Conservation (phyloP, 2,797 vertebrate genomes). For the Lacerta bilineata region DNA sequence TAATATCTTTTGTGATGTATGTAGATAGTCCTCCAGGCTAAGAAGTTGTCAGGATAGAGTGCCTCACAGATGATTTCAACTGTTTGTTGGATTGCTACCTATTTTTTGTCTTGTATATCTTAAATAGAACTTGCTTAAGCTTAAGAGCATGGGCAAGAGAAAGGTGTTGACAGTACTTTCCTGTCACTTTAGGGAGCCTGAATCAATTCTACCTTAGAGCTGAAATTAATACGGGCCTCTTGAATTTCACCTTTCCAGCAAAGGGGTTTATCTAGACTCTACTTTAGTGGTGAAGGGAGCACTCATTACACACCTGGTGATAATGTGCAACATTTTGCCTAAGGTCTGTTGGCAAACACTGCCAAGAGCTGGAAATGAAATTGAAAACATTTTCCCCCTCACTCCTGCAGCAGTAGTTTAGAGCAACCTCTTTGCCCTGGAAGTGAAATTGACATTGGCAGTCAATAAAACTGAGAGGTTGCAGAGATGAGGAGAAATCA, state of each 20-base stretch:
- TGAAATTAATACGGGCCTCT: background rate
- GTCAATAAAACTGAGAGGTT: background rate
- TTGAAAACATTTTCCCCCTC: background rate
- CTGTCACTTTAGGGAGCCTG: background rate
- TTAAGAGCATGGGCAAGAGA: background rate
- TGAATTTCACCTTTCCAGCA: background rate
- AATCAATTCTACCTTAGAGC: background rate
- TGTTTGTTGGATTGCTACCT: background rate
- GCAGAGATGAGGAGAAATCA: background rate
- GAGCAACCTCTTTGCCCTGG: background rate
- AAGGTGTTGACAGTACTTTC: too few relatives aligned
- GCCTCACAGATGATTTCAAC: background rate
- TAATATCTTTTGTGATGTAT: background rate
- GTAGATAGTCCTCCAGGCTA: background rate
- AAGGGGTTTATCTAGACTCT: background rate
- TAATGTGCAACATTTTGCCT: background rate
- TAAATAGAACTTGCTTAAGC: background rate
- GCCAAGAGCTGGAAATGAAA: background rate
- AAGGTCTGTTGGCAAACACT: background rate
- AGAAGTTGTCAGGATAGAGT: background rate
- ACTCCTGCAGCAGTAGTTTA: background rate
- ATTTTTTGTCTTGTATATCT: background rate
- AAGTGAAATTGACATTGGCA: background rate
- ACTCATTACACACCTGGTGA: background rate
- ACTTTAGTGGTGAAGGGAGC: background rate